phyloP scores from a whole-genome alignment of 2,888 invertebrate genomes.

The Lepidonotus clava region DNA sequence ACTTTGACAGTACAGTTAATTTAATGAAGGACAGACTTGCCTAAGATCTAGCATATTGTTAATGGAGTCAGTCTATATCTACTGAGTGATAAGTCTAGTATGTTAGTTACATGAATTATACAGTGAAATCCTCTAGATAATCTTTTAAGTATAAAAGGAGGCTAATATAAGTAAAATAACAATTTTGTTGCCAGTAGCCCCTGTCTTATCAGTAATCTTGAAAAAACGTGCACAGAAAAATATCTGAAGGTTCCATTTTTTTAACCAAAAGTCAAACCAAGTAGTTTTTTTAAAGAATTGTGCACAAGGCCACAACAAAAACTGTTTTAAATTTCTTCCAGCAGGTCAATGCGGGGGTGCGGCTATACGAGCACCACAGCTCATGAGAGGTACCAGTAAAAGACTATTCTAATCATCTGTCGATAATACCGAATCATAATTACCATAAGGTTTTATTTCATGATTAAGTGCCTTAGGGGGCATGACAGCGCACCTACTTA shows the following conservation, averaged over 20 bases:
- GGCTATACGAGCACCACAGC: conserved; percentile 54
- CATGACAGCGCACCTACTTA: conserved; percentile 25
- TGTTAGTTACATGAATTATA: no score
- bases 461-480: conserved; percentile 52
- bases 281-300: not conserved
- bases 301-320: conserved; percentile 52
- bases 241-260: not conserved
- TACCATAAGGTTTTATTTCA: conserved; percentile 40
- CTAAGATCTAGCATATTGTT: no score
- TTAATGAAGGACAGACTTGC: no score
- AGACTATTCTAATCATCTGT: conserved; percentile 18
- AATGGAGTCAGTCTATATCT: no score
- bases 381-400: conserved; percentile 49
- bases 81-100: no score
- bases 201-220: not conserved
- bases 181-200: conserved; percentile 34
- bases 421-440: not conserved
- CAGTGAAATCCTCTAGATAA: no score
- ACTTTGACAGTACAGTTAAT: conserved; percentile 27
- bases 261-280: not conserved
- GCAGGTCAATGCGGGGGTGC: conserved; percentile 52
- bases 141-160: not conserved
- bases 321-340: conserved; percentile 53
- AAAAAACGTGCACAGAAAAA: not conserved
- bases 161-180: not conserved